A percentile compares a stretch with the other conserved stretches of the same genome.
Evolutionary conservation across 2,888 invertebrate species (phyloP).

Genomic region (Lepidocyrtinus sp.): DNA sequence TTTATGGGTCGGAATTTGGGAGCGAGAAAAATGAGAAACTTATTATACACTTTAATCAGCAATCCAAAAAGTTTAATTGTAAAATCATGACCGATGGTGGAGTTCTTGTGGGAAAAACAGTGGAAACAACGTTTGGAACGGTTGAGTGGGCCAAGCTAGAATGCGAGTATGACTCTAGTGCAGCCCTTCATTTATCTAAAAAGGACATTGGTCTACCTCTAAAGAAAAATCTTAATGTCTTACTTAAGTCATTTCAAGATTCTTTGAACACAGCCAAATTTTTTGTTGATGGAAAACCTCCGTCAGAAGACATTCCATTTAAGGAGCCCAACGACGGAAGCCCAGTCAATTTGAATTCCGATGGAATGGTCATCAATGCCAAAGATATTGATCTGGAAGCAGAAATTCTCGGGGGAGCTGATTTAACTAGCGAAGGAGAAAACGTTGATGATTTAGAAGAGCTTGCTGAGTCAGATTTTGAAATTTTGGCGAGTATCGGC

Average conservation of each 20-base stretch:
- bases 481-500: constrained; percentile 4
- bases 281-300: constrained; percentile 82
- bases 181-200: constrained; percentile 66
- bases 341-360: constrained; percentile 19
- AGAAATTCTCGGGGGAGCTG: constrained; percentile 33
- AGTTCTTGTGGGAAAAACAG: constrained; percentile 28
- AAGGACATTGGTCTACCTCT: constrained; percentile 61
- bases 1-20: constrained; percentile 62
- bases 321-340: constrained; percentile 73
- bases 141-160: constrained; percentile 66
- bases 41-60: constrained; percentile 76
- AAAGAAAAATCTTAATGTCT: constrained; percentile 65
- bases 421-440: constrained; percentile 31
- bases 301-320: constrained; percentile 78
- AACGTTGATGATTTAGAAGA: constrained; percentile 16
- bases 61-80: constrained; percentile 74
- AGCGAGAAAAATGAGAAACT: constrained; percentile 76
- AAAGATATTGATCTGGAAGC: constrained; percentile 51
- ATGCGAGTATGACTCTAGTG: constrained; percentile 66
- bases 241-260: constrained; percentile 65
- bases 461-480: constrained; percentile 33
- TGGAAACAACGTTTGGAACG: constrained; percentile 52
- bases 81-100: constrained; percentile 56
- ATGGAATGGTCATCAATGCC: constrained; percentile 23
- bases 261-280: constrained; percentile 75